These are phyloP conservation scores for Crocuta crocuta DNA, from an alignment of 2,113 vertebrate genomes.

Conservation along the genomic window DNA sequence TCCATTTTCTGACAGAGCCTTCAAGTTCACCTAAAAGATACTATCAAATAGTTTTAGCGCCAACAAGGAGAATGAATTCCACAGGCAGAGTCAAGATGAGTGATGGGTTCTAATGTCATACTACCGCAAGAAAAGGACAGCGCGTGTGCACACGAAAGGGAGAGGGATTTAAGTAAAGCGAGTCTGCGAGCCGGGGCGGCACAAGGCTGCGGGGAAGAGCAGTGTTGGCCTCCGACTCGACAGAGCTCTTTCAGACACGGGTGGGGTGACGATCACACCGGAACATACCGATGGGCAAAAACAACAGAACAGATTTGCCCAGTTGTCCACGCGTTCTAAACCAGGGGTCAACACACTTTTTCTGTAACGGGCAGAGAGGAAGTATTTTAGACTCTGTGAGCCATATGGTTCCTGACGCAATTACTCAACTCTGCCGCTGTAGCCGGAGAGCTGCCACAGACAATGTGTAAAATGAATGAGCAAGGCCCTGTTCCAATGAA, in stretches of 20 bases:
- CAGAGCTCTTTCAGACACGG: background rate
- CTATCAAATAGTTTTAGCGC: background rate
- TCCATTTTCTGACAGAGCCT: background rate
- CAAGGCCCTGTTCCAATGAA: background rate
- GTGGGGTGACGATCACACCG: background rate
- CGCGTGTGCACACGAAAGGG: background rate
- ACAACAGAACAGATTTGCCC: background rate
- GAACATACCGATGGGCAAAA: background rate
- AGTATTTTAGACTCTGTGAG: background rate
- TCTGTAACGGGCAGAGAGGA: background rate
- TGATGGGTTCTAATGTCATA: background rate
- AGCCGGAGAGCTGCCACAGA: background rate
- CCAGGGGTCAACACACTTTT: background rate
- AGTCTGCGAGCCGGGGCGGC: background rate
- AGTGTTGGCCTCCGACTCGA: background rate
- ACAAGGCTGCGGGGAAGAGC: background rate
- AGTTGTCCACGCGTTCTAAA: background rate
- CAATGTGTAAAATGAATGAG: background rate
- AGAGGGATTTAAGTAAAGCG: background rate
- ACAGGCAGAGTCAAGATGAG: background rate
- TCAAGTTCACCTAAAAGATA: slow-evolving; percentile 9
- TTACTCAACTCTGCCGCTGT: background rate
- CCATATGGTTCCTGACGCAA: background rate
- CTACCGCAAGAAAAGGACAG: background rate
- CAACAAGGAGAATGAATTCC: background rate